A percentile compares a stretch with the other conserved stretches of the same genome.
phyloP scores from a whole-genome alignment of 1,140 invertebrate genomes.

The Zaprionus gabonicus region DNA sequence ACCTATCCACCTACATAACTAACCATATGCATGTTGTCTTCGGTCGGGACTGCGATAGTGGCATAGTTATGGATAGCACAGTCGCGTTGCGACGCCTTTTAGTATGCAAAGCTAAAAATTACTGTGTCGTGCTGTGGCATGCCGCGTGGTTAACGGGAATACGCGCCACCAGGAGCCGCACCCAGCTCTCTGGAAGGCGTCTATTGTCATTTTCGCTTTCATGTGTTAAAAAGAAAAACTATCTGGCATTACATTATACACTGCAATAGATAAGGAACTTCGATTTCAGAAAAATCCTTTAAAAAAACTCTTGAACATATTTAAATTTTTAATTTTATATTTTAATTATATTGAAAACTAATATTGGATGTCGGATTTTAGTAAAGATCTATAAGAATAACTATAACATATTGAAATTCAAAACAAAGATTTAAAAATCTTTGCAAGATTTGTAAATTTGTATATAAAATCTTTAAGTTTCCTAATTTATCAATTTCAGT shows the following conservation, averaged over 20 bases:
- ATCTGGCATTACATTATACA: slow-evolving; percentile 35
- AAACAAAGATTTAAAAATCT: too few relatives aligned
- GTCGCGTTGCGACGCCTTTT: slow-evolving; percentile 33
- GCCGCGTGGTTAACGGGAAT: slow-evolving; percentile 41
- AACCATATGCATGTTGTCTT: slow-evolving; percentile 75
- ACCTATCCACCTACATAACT: slow-evolving; percentile 57
- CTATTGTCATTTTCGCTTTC: slow-evolving; percentile 72
- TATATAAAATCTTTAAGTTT: neutral
- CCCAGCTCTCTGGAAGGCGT: slow-evolving; percentile 54
- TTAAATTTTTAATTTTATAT: neutral
- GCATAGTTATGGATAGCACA: slow-evolving; percentile 26
- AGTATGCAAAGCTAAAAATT: slow-evolving; percentile 63
- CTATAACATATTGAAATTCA: too few relatives aligned
- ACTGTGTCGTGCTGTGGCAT: slow-evolving; percentile 54
- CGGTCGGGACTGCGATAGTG: slow-evolving; percentile 33
- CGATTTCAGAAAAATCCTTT: neutral
- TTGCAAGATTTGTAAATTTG: neutral
- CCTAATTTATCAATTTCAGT: neutral
- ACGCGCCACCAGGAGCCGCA: slow-evolving; percentile 41
- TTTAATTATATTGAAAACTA: too few relatives aligned
- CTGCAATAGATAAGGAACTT: neutral
- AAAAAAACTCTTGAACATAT: neutral
- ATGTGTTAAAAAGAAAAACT: slow-evolving; percentile 20
- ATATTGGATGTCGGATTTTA: neutral
- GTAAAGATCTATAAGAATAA: neutral